phyloP scores from a whole-genome alignment of 2,888 invertebrate genomes.

The Cephus sareptanus region DNA sequence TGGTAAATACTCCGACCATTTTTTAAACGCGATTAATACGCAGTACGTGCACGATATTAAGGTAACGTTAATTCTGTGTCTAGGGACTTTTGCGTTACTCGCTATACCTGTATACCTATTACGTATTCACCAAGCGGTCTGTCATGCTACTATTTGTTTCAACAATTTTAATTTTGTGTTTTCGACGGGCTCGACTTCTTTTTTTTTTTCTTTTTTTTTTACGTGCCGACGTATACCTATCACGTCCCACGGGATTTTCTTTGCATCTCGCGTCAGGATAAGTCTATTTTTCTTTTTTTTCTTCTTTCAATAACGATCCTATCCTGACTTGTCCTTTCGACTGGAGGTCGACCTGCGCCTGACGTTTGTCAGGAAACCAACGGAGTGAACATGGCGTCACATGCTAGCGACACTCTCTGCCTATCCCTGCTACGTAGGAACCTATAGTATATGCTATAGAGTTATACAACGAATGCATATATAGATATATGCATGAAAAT shows the following conservation, averaged over 20 bases:
- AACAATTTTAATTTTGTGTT: conserved; percentile 6
- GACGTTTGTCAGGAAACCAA: conserved; percentile 42
- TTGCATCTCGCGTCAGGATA: conserved; percentile 2
- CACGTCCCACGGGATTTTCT: background rate
- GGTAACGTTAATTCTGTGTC: background rate
- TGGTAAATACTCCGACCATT: conserved; percentile 27
- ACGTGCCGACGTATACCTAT: conserved; percentile 19
- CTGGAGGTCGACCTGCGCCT: conserved; percentile 35
- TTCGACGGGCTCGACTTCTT: conserved; percentile 1
- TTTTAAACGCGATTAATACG: background rate
- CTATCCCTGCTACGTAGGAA: conserved; percentile 7
- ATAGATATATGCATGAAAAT: background rate
- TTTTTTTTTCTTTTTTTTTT: conserved; percentile 17
- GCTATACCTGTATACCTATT: conserved; percentile 30
- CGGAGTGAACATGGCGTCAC: conserved; percentile 37
- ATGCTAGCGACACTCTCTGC: conserved; percentile 34
- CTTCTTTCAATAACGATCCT: conserved; percentile 24
- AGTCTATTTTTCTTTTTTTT: background rate
- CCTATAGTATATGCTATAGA: background rate
- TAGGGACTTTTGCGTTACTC: conserved; percentile 27
- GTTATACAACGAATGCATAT: background rate
- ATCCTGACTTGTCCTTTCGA: conserved; percentile 29
- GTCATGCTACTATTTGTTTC: conserved; percentile 17
- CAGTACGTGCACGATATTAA: background rate
- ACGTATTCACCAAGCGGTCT: conserved; percentile 30